Conservation (phyloP, 2,113 vertebrate species). For the Nycticebus coucang region DNA sequence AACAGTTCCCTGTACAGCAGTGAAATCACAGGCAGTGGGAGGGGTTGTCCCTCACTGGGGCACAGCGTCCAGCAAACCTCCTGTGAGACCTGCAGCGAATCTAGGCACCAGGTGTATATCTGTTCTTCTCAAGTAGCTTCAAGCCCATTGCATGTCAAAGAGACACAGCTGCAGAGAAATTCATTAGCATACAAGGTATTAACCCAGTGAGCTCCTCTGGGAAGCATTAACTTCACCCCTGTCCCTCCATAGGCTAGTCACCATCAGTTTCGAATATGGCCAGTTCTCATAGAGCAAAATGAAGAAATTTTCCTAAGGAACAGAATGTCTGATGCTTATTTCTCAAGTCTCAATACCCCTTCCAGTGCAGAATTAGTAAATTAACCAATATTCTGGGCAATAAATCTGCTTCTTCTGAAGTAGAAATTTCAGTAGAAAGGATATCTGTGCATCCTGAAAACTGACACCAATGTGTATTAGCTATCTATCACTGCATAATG, state of each 20-base stretch:
- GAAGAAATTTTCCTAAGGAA: not conserved
- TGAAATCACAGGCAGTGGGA: not conserved
- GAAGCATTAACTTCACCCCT: not conserved
- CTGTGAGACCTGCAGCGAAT: not conserved
- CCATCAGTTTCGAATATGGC: too few species aligned
- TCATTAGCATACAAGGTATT: too few species aligned
- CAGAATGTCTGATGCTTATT: not conserved
- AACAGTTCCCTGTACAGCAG: not conserved
- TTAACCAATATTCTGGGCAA: not conserved
- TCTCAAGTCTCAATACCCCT: not conserved
- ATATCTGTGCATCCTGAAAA: not conserved
- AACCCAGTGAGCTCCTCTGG: not conserved
- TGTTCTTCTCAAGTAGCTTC: not conserved
- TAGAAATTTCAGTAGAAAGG: not conserved
- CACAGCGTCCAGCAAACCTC: not conserved
- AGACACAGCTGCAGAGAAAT: not conserved
- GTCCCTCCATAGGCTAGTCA: not conserved
- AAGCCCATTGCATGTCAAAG: not conserved
- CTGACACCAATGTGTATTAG: not conserved
- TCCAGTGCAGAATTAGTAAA: not conserved
- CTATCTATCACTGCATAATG: not conserved
- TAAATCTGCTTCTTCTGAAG: constrained; percentile 22
- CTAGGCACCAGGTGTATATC: too few species aligned
- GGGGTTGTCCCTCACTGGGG: not conserved
- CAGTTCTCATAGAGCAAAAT: not conserved